phyloP scores from a whole-genome alignment of 2,888 invertebrate genomes.

The Callosobruchus maculatus region DNA sequence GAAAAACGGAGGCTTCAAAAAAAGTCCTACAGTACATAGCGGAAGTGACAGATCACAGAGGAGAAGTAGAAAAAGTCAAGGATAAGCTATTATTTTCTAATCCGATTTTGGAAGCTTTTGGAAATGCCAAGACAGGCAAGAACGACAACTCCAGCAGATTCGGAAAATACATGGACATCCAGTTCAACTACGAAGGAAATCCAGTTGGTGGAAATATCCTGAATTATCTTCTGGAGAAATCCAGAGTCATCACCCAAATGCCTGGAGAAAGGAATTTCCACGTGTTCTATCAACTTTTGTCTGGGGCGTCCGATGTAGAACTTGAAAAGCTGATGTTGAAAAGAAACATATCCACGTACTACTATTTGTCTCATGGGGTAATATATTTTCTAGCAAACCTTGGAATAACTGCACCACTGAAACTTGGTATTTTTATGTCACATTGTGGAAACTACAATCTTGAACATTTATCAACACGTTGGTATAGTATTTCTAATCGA shows the following conservation, averaged over 20 bases:
- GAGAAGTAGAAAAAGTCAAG: slow-evolving; percentile 74
- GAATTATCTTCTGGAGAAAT: slow-evolving; percentile 87
- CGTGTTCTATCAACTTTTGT: slow-evolving; percentile 83
- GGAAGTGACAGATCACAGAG: slow-evolving; percentile 71
- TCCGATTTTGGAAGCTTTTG: slow-evolving; percentile 87
- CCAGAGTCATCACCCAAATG: slow-evolving; percentile 81
- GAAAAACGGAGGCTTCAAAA: slow-evolving; percentile 92
- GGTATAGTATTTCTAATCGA: no score
- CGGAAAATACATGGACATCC: slow-evolving; percentile 93
- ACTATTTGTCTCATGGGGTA: slow-evolving; percentile 75
- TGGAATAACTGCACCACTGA: no score
- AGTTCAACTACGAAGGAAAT: slow-evolving; percentile 78
- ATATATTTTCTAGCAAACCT: slow-evolving; percentile 20
- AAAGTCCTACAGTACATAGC: slow-evolving; percentile 88
- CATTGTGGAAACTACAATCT: no score
- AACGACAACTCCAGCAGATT: slow-evolving; percentile 92
- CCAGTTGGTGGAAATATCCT: slow-evolving; percentile 85
- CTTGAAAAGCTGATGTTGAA: slow-evolving; percentile 65
- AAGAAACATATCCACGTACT: slow-evolving; percentile 66
- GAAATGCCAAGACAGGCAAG: slow-evolving; percentile 85
- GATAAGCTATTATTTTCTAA: slow-evolving; percentile 81
- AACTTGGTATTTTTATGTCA: no score
- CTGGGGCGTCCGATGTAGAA: slow-evolving; percentile 66
- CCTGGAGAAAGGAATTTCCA: slow-evolving; percentile 87
- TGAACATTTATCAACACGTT: no score